phyloP scores from a whole-genome alignment of 2,113 vertebrate species.

The Erythrocebus patas region DNA sequence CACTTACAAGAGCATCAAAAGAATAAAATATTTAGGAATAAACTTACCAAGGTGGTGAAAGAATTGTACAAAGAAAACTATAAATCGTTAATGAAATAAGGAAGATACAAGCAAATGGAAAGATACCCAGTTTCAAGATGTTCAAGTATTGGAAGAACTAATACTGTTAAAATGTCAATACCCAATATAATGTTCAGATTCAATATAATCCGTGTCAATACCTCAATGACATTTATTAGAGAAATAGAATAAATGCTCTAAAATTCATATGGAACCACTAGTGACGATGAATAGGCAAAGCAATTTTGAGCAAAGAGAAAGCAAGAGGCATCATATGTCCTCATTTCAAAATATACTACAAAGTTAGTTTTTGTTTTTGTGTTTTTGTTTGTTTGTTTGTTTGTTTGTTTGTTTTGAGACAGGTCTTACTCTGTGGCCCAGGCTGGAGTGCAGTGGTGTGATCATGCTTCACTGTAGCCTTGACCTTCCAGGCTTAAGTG shows the following conservation, averaged over 20 bases:
- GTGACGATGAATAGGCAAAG: neutral
- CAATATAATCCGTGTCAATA: neutral
- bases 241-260: neutral
- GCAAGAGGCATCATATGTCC: neutral
- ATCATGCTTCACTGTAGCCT: too few relatives aligned
- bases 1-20: neutral
- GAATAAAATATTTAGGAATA: neutral
- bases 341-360: neutral
- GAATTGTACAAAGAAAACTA: neutral
- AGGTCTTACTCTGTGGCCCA: too few relatives aligned
- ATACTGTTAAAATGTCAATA: neutral
- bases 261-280: neutral
- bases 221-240: neutral
- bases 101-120: neutral
- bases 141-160: neutral
- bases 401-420: too few relatives aligned
- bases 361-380: neutral
- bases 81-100: neutral
- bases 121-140: too few relatives aligned
- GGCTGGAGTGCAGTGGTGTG: too few relatives aligned
- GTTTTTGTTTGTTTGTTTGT: too few relatives aligned
- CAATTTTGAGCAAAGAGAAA: neutral
- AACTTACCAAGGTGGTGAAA: neutral
- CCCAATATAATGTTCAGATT: neutral
- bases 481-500: too few relatives aligned